phyloP scores from a whole-genome alignment of 2,888 invertebrate genomes.

The Tridacna gigas region DNA sequence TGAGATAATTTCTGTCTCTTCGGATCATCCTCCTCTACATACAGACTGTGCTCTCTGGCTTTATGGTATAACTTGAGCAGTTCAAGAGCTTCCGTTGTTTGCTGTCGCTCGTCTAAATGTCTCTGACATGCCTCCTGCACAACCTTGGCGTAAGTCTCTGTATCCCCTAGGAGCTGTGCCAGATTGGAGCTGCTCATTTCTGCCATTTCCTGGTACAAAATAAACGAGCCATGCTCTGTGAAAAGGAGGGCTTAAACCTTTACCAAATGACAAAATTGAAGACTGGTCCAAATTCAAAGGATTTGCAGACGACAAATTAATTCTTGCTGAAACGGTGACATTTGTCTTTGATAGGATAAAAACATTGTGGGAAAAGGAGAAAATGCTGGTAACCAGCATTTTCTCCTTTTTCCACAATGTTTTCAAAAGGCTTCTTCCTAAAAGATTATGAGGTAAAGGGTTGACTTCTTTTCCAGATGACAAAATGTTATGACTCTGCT shows the following conservation, averaged over 20 bases:
- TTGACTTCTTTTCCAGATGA: no score
- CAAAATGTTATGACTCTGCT: no score
- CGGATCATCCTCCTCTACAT: conserved; percentile 65
- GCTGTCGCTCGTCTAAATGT: conserved; percentile 76
- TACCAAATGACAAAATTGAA: no score
- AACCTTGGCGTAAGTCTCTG: conserved; percentile 70
- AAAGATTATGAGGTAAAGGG: no score
- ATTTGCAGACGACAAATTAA: no score
- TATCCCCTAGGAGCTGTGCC: conserved; percentile 72
- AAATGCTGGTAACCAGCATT: neutral
- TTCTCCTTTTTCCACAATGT: neutral
- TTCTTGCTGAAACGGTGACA: no score
- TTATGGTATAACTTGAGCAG: conserved; percentile 77
- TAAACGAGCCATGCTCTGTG: neutral
- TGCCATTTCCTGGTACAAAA: conserved; percentile 68
- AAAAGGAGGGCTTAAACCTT: neutral
- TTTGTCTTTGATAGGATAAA: no score
- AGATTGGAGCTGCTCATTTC: conserved; percentile 65
- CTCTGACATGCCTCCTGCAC: conserved; percentile 81
- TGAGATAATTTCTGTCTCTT: conserved; percentile 67
- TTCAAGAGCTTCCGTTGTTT: conserved; percentile 75
- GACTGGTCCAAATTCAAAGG: no score
- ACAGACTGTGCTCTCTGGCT: conserved; percentile 72
- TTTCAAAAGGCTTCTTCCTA: no score
- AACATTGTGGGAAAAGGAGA: neutral